Percentiles rank a stretch among this genome's conserved stretches.
phyloP scores from a whole-genome alignment of 2,888 invertebrate genomes.

The Drosophila greeni region DNA sequence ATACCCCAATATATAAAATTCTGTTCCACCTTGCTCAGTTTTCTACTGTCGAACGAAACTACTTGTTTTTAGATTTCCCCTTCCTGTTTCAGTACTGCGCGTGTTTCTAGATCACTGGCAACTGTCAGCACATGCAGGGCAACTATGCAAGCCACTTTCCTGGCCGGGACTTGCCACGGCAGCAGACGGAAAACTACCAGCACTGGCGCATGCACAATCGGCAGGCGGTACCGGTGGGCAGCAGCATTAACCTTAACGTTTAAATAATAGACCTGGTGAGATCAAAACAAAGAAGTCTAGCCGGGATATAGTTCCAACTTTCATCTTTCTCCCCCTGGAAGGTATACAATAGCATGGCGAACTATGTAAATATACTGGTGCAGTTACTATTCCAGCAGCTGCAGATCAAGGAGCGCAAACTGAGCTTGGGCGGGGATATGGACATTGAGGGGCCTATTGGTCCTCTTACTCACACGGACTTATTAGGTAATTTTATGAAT shows the following conservation, averaged over 20 bases:
- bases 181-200: constrained; percentile 48
- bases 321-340: constrained; percentile 35
- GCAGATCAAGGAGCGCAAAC: constrained; percentile 47
- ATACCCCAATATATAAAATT: too few species aligned
- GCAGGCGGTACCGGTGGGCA: constrained; percentile 63
- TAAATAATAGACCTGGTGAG: constrained; percentile 68
- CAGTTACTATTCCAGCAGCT: constrained; percentile 74
- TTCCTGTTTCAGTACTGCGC: too few species aligned
- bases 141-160: constrained; percentile 50
- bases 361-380: constrained; percentile 74
- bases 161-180: constrained; percentile 14
- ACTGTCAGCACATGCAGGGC: constrained; percentile 57
- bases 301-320: not conserved
- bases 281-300: too few species aligned
- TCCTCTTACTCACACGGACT: constrained; percentile 33
- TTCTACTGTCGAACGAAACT: too few species aligned
- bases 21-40: too few species aligned
- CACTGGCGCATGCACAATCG: constrained; percentile 67
- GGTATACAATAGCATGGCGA: constrained; percentile 69
- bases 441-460: constrained; percentile 42
- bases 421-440: constrained; percentile 43
- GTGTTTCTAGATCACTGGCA: too few species aligned
- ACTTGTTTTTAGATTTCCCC: too few species aligned
- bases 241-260: constrained; percentile 53
- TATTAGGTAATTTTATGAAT: too few species aligned